Base-by-base conservation (phyloP, 2,888 invertebrate genomes). In the Synergus itoensis region DNA sequence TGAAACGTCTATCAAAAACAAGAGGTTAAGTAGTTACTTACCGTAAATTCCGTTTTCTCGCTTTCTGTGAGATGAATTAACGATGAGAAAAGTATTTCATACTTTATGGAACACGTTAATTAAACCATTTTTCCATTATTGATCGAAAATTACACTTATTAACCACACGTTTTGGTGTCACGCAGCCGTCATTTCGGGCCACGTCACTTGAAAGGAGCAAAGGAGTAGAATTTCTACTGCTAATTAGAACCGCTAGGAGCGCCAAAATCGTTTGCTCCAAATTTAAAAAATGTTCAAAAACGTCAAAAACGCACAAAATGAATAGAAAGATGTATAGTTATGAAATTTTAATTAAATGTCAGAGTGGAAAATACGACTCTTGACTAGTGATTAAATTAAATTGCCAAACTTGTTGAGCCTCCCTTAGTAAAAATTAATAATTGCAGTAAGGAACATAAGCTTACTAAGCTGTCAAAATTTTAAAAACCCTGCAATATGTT, bases 131-230 rank as follows among this genome's bases (percentile, higher is more conserved):
- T 57, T 62, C 41, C n/a, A n/a, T 14, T 4, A 64, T 76, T 76
- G 67, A 67, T 65, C 41, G 57, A 79, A 76, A 64, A 77, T 64
- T 67, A 43, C 16, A 67, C 21, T 60, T 43, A 77, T 36, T 67
- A 69, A 41, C 45, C 36, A 69, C 28, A 69, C 67, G 57, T 41
- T 69, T 65, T 21, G 9, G 60, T 43, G 36, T 60, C 60, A 18
- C 63, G 62, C 41, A 67, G 80, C 86, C 85, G 85, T 87, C 87
- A 85, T 86, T 83, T 83, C 80, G 81, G 84, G 89, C 89, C 89
- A 89, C 89, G 89, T 89, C 89, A 89, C 86, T 86, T 76, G 76
- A 76, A 77, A 43, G 5, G 62, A 48, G 1, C 43, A 60, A 60
- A 64, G 53, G 18, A 67, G 57, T 53, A 77, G 16, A 57, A 12